Conservation (phyloP, 1,140 invertebrate species). For the Zeugodacus cucurbitae region DNA sequence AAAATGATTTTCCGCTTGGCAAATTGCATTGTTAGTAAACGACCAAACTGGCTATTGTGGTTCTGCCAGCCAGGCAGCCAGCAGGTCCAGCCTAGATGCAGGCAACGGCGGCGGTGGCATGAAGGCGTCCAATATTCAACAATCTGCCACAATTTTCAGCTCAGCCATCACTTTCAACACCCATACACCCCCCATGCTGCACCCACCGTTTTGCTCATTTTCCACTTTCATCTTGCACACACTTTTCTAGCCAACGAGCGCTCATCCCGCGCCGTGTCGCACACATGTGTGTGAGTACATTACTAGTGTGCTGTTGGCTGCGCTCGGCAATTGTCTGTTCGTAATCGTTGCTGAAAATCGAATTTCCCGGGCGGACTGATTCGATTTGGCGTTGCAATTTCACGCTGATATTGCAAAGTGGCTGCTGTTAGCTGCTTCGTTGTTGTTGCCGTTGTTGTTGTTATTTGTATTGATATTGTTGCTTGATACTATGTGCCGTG, state of each 20-base stretch:
- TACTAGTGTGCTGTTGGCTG: not conserved
- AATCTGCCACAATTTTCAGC: not conserved
- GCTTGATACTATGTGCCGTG: not conserved
- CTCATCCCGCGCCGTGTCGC: not conserved
- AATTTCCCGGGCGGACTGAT: constrained; percentile 64
- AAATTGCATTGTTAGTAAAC: constrained; percentile 39
- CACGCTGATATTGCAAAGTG: constrained; percentile 64
- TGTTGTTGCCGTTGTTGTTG: not conserved
- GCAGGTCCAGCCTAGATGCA: not conserved
- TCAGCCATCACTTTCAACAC: not conserved
- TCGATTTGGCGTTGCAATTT: constrained; percentile 66
- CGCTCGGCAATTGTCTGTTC: constrained; percentile 20
- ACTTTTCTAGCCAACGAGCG: not conserved
- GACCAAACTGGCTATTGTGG: constrained; percentile 35
- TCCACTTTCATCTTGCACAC: not conserved
- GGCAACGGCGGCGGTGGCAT: not conserved
- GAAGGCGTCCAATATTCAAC: not conserved
- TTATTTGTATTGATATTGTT: not conserved
- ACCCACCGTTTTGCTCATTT: not conserved
- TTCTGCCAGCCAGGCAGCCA: not conserved
- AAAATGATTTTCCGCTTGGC: constrained; percentile 42
- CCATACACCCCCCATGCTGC: not conserved
- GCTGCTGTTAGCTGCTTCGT: not conserved
- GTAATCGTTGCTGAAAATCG: constrained; percentile 54
- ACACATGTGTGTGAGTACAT: not conserved